Base-by-base conservation (phyloP, 2,113 vertebrate species). In the Amazona guildingii region DNA sequence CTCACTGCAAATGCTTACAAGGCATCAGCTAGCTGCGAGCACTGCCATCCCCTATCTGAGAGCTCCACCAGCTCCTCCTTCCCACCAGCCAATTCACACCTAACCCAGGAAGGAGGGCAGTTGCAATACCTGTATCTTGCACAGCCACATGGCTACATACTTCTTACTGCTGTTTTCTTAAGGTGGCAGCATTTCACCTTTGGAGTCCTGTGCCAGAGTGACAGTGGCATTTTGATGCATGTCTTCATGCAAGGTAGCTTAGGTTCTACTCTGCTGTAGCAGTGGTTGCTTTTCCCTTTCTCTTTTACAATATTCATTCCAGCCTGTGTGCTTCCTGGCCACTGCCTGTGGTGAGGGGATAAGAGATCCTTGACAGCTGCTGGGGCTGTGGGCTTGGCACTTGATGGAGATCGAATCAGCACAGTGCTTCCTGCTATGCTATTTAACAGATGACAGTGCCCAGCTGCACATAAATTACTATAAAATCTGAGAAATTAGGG, bases 311-410 rank as follows among this genome's bases (percentile, higher is more conserved):
- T 35, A 11, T 37, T 41, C 54, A 11, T 74, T 73, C 52, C 76
- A 43, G 19, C 27, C 83, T 13, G n/a, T 37, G 8, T 51, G 68
- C 59, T 86, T 70, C 37, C 61, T 89, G 77, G 28, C 63, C 0
- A 0, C 64, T 90, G n/a, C 35, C 39, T 37, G 28, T 44, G 28
- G 55, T 76, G 83, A 43, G 15, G 82, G 90, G 46, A 8, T 86
- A 39, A 80, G 92, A 89, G 64, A 55, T 75, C 81, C 77, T 70
- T 46, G 62, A 27, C 73, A 81, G 73, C 81, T 75, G 51, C 80
- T 69, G 54, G 27, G 25, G 33, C 63, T 0, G 0, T 68, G 63
- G 28, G 17, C 51, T 80, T 77, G 83, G 48, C 1, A 1, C 68
- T 86, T 0, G 8, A 35, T 74, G 68, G 51, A 77, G 63, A 62